A percentile compares a stretch with the other conserved stretches of the same genome.
phyloP scores from a whole-genome alignment of 2,113 vertebrate genomes.

The Cromileptes altivelis region DNA sequence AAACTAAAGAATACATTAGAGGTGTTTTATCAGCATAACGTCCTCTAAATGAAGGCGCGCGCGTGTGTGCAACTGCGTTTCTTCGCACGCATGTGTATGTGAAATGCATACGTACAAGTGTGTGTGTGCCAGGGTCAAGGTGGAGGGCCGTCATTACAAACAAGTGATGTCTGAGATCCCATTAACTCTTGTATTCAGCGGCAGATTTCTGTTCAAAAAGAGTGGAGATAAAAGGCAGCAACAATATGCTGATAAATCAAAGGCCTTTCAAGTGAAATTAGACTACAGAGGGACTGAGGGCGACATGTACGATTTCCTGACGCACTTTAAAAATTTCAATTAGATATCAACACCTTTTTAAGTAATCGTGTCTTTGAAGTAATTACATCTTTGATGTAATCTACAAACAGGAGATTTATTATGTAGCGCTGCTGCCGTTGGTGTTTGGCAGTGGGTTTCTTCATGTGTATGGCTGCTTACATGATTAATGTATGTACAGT shows the following conservation, averaged over 20 bases:
- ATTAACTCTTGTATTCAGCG: slow-evolving; percentile 82
- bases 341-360: no score
- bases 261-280: slow-evolving; percentile 81
- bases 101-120: slow-evolving; percentile 31
- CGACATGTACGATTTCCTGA: slow-evolving; percentile 60
- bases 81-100: slow-evolving; percentile 35
- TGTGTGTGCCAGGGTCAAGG: slow-evolving; percentile 69
- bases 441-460: slow-evolving; percentile 31
- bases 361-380: slow-evolving; percentile 72
- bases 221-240: slow-evolving; percentile 82
- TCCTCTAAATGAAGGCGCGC: slow-evolving; percentile 48
- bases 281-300: slow-evolving; percentile 73
- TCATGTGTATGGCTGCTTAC: slow-evolving; percentile 9
- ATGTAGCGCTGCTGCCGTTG: slow-evolving; percentile 33
- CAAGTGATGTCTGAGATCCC: slow-evolving; percentile 80
- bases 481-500: slow-evolving; percentile 14
- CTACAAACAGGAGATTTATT: slow-evolving; percentile 65
- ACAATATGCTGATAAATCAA: slow-evolving; percentile 82
- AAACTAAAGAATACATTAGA: slow-evolving; percentile 86
- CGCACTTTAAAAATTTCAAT: slow-evolving; percentile 68
- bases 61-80: slow-evolving; percentile 14
- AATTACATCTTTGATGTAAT: slow-evolving; percentile 83
- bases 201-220: slow-evolving; percentile 83
- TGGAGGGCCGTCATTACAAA: slow-evolving; percentile 73
- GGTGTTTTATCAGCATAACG: slow-evolving; percentile 70